Base-by-base conservation (phyloP, 1,140 invertebrate species). In the Caenorhabditis brenneri region DNA sequence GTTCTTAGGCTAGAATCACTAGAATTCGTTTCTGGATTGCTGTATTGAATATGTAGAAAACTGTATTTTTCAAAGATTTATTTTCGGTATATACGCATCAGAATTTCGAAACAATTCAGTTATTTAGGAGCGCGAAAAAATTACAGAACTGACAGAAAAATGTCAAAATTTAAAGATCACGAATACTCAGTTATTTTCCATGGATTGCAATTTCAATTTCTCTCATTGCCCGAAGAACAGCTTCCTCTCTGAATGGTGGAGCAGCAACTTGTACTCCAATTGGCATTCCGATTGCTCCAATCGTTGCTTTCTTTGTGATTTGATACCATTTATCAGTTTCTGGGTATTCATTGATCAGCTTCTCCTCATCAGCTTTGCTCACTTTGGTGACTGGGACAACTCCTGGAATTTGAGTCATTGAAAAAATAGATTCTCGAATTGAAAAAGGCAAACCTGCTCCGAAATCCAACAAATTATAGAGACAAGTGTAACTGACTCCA, bases 161-260 rank as follows among this genome's bases (percentile, higher is more conserved):
- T 46, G 16, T 16, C 49, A 29, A 55, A 55, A 29, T 1, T 55
- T 55, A n/a, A n/a, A n/a, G 9, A 29, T 1, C 1, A 10, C 22
- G 27, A 24, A 55, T 4, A 10, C 27, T 51, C 49, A 10, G 6
- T 55, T 83, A 83, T 22, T 83, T 65, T 19, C 65, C 65, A 39
- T 31, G 36, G 27, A 86, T 80, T 15, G 84, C 84, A 7, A 74
- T 29, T 86, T 86, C 86, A 29, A 86, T 86, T 27, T 86, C 84
- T 39, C 58, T 48, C 51, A 86, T 65, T n/a, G 87, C 42, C 27
- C 84, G n/a, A 0, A 86, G 80, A 31, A 60, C 79, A 2, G 29
- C 42, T 86, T 92, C 91, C 83, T 92, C 91, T 36, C 90, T 81
- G 87, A 85, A 92, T 7, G 91, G 91, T 27, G 89, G 87, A n/a